Percentiles rank a stretch among this genome's conserved stretches.
Conservation (phyloP, 2,888 invertebrate species). For the Caenorhabditis zanzibari region DNA sequence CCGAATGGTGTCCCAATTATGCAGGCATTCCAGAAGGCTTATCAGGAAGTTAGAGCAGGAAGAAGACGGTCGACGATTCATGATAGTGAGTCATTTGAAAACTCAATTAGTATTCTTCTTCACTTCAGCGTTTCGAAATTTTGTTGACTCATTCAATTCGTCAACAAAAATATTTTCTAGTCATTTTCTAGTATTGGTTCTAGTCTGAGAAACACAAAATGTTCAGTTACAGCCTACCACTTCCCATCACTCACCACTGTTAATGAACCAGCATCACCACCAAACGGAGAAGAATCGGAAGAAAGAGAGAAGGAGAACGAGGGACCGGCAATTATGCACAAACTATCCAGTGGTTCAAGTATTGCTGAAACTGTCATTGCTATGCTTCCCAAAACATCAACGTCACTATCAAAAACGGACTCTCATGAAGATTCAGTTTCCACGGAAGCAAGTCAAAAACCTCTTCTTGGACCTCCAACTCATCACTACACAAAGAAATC, state of each 20-base stretch:
- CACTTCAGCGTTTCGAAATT: not conserved
- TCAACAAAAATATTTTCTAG: not conserved
- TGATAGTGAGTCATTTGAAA: slow-evolving; percentile 46
- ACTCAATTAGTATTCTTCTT: not conserved
- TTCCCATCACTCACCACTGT: slow-evolving; percentile 63
- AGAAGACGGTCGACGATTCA: slow-evolving; percentile 64
- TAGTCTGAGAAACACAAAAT: not conserved
- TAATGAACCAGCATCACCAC: slow-evolving; percentile 44
- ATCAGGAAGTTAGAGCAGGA: slow-evolving; percentile 70
- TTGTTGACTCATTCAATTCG: not conserved
- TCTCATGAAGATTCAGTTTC: slow-evolving; percentile 72
- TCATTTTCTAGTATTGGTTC: too few relatives aligned
- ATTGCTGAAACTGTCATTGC: slow-evolving; percentile 74
- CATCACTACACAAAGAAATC: slow-evolving; percentile 58
- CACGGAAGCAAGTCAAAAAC: slow-evolving; percentile 71
- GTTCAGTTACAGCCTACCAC: slow-evolving; percentile 58
- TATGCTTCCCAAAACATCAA: slow-evolving; percentile 61
- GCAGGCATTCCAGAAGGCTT: slow-evolving; percentile 76
- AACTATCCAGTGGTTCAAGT: slow-evolving; percentile 68
- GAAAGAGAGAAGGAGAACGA: slow-evolving; percentile 48
- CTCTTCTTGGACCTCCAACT: slow-evolving; percentile 61
- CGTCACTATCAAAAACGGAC: slow-evolving; percentile 66
- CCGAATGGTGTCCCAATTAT: slow-evolving; percentile 77
- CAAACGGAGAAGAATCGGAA: slow-evolving; percentile 41
- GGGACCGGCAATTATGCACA: slow-evolving; percentile 60